Percentiles rank a stretch among this genome's conserved stretches.
Conservation (phyloP, 1,140 invertebrate genomes). For the Oncopeltus fasciatus region DNA sequence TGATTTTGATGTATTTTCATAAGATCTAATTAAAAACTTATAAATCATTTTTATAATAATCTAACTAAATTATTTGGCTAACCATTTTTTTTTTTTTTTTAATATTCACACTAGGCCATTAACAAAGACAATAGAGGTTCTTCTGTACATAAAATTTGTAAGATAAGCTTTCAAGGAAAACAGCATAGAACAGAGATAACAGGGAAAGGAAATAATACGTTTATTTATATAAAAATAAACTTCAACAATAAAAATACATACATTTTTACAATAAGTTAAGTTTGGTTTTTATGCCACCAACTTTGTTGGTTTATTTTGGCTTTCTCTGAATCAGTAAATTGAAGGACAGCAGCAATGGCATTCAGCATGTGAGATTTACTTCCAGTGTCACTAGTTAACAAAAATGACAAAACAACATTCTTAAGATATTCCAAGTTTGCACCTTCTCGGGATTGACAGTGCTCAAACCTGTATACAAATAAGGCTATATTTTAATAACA, state of each 20-base stretch:
- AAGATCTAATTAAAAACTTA: too few relatives aligned
- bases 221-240: not conserved
- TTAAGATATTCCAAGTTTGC: slow-evolving; percentile 82
- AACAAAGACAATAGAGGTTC: too few relatives aligned
- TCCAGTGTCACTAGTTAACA: slow-evolving; percentile 50
- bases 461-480: slow-evolving; percentile 44
- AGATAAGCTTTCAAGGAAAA: too few relatives aligned
- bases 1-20: too few relatives aligned
- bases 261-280: not conserved
- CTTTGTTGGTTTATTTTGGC: slow-evolving; percentile 32
- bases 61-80: too few relatives aligned
- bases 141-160: too few relatives aligned
- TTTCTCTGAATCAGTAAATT: slow-evolving; percentile 58
- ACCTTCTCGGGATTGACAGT: slow-evolving; percentile 62
- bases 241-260: not conserved
- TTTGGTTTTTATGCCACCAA: slow-evolving; percentile 17
- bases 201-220: too few relatives aligned
- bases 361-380: slow-evolving; percentile 71
- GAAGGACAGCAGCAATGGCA: slow-evolving; percentile 69
- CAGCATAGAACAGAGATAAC: too few relatives aligned
- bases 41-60: too few relatives aligned
- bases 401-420: slow-evolving; percentile 72
- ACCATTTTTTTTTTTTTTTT: too few relatives aligned
- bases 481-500: too few relatives aligned
- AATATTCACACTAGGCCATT: too few relatives aligned